These are phyloP conservation scores for Matsumyia berberina DNA, from an alignment of 2,888 invertebrate genomes.

Conservation along the genomic window DNA sequence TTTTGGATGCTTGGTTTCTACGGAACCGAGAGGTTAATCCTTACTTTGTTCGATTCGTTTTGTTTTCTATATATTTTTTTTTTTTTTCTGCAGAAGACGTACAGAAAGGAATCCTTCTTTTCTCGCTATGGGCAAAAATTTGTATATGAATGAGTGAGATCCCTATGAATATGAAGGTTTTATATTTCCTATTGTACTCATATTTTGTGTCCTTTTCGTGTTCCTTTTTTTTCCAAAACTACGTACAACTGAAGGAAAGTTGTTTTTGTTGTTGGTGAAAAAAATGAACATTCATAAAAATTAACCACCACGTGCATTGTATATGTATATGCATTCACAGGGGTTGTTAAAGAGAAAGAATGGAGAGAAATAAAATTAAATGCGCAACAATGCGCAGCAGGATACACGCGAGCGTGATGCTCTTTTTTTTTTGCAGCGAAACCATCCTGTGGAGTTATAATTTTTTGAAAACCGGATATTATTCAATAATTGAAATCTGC, in stretches of 20 bases:
- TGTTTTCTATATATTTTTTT: not conserved
- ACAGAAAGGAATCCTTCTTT: slow-evolving; percentile 46
- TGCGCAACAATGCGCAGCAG: slow-evolving; percentile 74
- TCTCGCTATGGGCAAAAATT: slow-evolving; percentile 67
- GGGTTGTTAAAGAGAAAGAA: slow-evolving; percentile 46
- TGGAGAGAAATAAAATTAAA: slow-evolving; percentile 63
- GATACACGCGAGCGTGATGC: slow-evolving; percentile 54
- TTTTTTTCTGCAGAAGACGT: slow-evolving; percentile 9
- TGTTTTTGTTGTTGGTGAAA: slow-evolving; percentile 23
- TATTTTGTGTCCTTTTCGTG: slow-evolving; percentile 13
- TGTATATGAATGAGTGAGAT: slow-evolving; percentile 63
- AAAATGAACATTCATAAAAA: slow-evolving; percentile 74
- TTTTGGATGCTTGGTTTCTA: slow-evolving; percentile 66
- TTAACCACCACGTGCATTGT: slow-evolving; percentile 73
- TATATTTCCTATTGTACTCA: slow-evolving; percentile 71
- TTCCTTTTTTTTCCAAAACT: slow-evolving; percentile 4
- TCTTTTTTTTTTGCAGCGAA: slow-evolving; percentile 44
- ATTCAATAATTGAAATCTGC: slow-evolving; percentile 26
- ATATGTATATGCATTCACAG: slow-evolving; percentile 53
- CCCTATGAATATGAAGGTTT: slow-evolving; percentile 66
- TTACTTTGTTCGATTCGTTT: slow-evolving; percentile 47
- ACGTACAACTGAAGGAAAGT: slow-evolving; percentile 33
- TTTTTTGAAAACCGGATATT: slow-evolving; percentile 47
- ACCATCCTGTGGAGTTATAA: slow-evolving; percentile 1
- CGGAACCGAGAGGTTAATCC: slow-evolving; percentile 70